Evolutionary conservation across 2,797 vertebrate genomes (phyloP), one percentile per base, ranked within the genome.

Genomic region (Salarias fasciatus): DNA sequence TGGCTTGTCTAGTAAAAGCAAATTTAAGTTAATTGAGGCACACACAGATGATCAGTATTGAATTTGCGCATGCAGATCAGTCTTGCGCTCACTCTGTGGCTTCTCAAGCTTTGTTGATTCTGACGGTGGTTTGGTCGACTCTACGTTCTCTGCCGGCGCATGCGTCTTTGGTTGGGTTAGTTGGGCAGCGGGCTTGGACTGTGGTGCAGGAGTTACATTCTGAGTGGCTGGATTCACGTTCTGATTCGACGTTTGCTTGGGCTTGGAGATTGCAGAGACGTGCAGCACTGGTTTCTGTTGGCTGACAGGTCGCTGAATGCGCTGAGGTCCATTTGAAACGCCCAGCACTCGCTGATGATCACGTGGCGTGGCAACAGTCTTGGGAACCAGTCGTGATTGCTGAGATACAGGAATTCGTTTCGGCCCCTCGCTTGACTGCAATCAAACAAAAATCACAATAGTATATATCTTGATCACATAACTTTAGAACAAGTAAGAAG

Each of bases 351-450:
- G 80, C 56, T 93, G 95, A 0, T 92, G 87, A 1, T 87, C 91
- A 2, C 92, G 79, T 33, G 91, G 92, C 6, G 80, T 79, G 6
- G 78, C 83, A 0, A 52, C 63, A 1, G 64, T 68, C 15, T 72
- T 84, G 1, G 54, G 51, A 0, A 14, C 60, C 33, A 50, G 78
- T 55, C 92, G 93, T 0, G 88, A 48, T 29, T 92, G 94, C 2
- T 93, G 94, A 1, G 86, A 70, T 37, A 95, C 86, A 0, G 92
- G 94, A 60, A 98, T 86, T 5, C 96, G 92, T 58, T 91, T 95
- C 0, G 96, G 94, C 14, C 90, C 94, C 4, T 92, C 84, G 0
- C 53, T 61, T 28, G 82, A 12, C 92, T 93, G 71, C 5, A 77
- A 58, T 47, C 1, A 35, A 43, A 63, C 3, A n/a, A 10, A 53